Percentiles rank a stretch among this genome's conserved stretches.
Evolutionary conservation across 2,888 invertebrate genomes (phyloP).

Genomic region (Mimumesa dahlbomi): DNA sequence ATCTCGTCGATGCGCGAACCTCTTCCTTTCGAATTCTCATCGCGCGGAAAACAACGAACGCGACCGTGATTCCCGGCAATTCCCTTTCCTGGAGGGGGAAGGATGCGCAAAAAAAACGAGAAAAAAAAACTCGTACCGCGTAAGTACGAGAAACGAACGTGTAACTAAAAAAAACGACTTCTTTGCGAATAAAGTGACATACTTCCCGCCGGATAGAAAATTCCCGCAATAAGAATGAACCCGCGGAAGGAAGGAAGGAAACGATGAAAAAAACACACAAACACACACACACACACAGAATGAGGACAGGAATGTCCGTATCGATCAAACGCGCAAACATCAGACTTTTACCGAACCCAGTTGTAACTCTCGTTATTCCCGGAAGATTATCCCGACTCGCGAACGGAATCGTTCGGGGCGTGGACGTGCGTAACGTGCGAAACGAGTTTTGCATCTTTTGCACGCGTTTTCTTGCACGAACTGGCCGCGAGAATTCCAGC

Average conservation of each 20-base stretch:
- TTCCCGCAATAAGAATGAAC: background rate
- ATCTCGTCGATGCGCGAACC: too few species aligned
- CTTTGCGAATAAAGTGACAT: background rate
- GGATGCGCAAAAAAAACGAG: too few species aligned
- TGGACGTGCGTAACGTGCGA: constrained; percentile 62
- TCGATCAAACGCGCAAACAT: constrained; percentile 38
- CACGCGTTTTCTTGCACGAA: constrained; percentile 34
- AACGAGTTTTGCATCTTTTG: constrained; percentile 66
- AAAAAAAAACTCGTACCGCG: too few species aligned
- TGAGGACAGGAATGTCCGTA: too few species aligned
- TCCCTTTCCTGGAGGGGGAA: too few species aligned
- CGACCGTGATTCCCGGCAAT: too few species aligned
- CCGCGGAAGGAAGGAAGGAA: background rate
- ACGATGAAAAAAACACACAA: too few species aligned
- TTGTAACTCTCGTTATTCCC: constrained; percentile 55
- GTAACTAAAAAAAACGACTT: background rate
- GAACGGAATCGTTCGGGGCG: constrained; percentile 48
- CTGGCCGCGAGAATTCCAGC: constrained; percentile 47
- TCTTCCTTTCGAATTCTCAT: too few species aligned
- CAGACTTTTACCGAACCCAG: constrained; percentile 17
- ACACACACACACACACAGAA: too few species aligned
- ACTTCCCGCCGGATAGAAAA: background rate
- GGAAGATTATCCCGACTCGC: constrained; percentile 56
- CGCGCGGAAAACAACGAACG: too few species aligned
- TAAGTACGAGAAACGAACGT: too few species aligned